These are phyloP conservation scores for Pachydiplax longipennis DNA, from an alignment of 2,888 invertebrate species.

Conservation along the genomic window DNA sequence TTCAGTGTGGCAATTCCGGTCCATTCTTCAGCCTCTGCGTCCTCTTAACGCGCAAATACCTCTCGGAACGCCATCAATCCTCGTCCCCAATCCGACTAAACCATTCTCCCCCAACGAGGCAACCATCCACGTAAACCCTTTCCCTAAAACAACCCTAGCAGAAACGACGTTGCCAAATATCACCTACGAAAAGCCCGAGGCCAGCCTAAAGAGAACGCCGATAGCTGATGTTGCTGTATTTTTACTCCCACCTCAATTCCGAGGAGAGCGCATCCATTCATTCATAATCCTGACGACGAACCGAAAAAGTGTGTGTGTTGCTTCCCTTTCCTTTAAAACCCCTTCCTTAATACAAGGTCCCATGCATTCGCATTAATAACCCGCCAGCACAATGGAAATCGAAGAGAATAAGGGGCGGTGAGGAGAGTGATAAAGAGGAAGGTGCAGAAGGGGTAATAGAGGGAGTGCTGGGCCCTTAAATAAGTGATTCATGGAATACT, in stretches of 20 bases:
- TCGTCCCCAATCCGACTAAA: background rate
- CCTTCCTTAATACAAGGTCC: background rate
- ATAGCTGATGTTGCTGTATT: background rate
- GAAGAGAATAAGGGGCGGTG: background rate
- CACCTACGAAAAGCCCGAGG: background rate
- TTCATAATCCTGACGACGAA: background rate
- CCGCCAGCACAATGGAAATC: background rate
- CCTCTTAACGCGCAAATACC: background rate
- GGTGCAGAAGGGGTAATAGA: background rate
- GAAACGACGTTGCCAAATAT: constrained; percentile 25
- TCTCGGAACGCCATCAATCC: background rate
- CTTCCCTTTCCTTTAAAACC: background rate
- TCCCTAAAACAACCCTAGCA: constrained; percentile 20
- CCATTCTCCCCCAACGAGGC: background rate
- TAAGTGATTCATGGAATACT: background rate
- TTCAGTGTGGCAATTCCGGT: background rate
- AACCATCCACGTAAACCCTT: constrained; percentile 36
- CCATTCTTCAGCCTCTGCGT: background rate
- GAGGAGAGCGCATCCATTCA: background rate
- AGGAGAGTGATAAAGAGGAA: background rate
- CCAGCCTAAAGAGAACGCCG: background rate
- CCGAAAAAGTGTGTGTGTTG: background rate
- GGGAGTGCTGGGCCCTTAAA: background rate
- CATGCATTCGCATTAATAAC: constrained; percentile 33
- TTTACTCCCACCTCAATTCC: background rate